phyloP scores from a whole-genome alignment of 2,113 vertebrate species.

The Oreocharis arfaki region DNA sequence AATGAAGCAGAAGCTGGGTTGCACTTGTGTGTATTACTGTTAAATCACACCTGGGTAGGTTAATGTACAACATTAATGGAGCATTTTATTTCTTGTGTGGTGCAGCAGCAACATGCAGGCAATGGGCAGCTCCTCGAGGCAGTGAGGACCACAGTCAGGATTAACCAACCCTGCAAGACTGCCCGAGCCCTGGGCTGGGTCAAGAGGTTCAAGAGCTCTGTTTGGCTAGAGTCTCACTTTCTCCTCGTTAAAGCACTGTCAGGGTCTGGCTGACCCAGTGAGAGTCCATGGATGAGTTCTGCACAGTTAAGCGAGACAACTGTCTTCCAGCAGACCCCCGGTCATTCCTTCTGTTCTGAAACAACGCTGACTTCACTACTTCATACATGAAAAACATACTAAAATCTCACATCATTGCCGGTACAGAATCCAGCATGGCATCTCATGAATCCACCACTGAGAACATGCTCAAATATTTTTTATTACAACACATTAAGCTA shows the following conservation, averaged over 20 bases:
- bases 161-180: not conserved
- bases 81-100: not conserved
- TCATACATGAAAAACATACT: not conserved
- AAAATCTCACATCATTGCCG: not conserved
- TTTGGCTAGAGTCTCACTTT: not conserved
- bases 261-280: not conserved
- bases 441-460: slow-evolving; percentile 24
- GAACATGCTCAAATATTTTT: slow-evolving; percentile 38
- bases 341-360: not conserved
- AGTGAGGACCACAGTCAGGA: fast-evolving
- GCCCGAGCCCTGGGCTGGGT: not conserved
- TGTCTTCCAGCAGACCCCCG: not conserved
- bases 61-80: not conserved
- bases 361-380: not conserved
- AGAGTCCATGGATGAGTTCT: not conserved
- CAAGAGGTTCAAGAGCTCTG: not conserved
- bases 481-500: slow-evolving; percentile 31
- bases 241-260: not conserved
- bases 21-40: not conserved
- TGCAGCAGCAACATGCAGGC: not conserved
- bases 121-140: not conserved
- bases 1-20: slow-evolving; percentile 1
- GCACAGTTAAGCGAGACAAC: not conserved
- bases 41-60: not conserved
- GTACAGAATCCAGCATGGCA: not conserved